phyloP scores from a whole-genome alignment of 2,113 vertebrate genomes.

The Pelodiscus sinensis region DNA sequence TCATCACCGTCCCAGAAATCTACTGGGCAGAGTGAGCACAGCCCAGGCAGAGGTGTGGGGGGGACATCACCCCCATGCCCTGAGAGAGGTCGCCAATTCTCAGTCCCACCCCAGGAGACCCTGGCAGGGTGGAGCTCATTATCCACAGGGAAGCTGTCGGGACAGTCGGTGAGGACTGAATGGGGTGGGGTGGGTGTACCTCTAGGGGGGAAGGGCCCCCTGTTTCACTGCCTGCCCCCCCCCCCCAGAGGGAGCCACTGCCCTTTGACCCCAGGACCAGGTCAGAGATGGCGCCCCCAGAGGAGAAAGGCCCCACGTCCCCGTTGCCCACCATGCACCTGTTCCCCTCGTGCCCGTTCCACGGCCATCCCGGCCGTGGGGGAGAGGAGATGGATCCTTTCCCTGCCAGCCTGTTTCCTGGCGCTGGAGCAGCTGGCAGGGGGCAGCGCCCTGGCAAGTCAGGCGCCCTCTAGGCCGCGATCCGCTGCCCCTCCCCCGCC shows the following conservation, averaged over 20 bases:
- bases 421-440: background rate
- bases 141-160: background rate
- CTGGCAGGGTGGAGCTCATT: background rate
- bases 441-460: background rate
- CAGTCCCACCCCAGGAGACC: too few species aligned
- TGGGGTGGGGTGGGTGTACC: background rate
- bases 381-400: too few species aligned
- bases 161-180: background rate
- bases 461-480: background rate
- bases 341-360: background rate
- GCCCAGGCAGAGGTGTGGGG: background rate
- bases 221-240: background rate
- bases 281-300: background rate
- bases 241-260: background rate
- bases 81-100: background rate
- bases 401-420: background rate
- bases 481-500: background rate
- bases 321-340: background rate
- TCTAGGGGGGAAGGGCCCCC: background rate
- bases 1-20: too few species aligned
- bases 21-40: too few species aligned
- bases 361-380: background rate
- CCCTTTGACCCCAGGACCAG: too few species aligned
- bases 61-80: too few species aligned
- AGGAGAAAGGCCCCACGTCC: background rate